A percentile compares a stretch with the other conserved stretches of the same genome.
These are phyloP conservation scores for Deroplatys truncata DNA, from an alignment of 2,888 invertebrate genomes.

Conservation along the genomic window DNA sequence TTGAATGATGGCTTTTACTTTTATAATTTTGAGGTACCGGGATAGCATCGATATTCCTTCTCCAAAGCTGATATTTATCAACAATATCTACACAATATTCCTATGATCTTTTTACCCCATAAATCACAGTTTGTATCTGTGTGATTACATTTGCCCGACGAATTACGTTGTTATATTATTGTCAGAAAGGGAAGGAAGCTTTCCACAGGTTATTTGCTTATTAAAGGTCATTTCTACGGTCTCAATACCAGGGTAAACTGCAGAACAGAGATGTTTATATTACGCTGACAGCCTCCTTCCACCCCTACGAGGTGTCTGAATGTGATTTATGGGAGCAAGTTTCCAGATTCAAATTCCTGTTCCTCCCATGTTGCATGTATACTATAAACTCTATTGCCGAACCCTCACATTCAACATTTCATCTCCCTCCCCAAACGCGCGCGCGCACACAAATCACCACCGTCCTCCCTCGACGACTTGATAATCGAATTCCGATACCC, in stretches of 20 bases:
- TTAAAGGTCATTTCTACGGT: background rate
- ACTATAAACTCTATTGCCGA: background rate
- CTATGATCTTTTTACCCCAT: background rate
- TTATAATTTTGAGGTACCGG: no score
- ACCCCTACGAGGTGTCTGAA: background rate
- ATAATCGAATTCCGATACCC: slow-evolving; percentile 27
- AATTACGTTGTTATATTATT: background rate
- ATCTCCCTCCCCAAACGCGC: background rate
- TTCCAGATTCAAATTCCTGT: background rate
- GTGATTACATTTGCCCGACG: background rate
- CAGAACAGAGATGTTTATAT: background rate
- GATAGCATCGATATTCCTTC: no score
- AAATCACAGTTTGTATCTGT: background rate
- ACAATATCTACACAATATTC: no score
- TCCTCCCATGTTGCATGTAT: background rate
- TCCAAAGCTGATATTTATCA: background rate
- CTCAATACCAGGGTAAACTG: background rate
- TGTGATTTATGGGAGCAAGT: slow-evolving; percentile 7
- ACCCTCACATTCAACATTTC: background rate
- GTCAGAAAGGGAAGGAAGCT: background rate
- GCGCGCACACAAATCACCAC: background rate
- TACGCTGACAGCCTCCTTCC: background rate
- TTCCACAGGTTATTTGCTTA: background rate
- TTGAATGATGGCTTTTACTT: no score
- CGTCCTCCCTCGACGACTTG: slow-evolving; percentile 18